phyloP scores from a whole-genome alignment of 2,113 vertebrate genomes.

The Halichoerus grypus region DNA sequence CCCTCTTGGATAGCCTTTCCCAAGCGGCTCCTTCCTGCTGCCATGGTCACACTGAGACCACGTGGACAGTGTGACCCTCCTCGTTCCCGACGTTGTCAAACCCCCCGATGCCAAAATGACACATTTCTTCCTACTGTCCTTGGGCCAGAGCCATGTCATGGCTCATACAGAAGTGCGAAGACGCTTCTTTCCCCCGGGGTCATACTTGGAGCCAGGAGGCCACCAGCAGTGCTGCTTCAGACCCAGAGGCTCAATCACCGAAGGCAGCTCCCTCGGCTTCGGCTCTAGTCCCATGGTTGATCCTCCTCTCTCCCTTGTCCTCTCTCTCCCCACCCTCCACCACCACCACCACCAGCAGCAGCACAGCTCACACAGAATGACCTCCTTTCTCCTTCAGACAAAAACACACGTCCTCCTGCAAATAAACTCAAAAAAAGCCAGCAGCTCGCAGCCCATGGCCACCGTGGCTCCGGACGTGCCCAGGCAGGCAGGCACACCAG shows the following conservation, averaged over 20 bases:
- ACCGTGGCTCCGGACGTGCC: neutral
- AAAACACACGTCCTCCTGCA: neutral
- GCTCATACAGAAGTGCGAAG: neutral
- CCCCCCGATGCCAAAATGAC: neutral
- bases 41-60: fast-evolving
- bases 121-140: neutral
- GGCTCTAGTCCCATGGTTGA: neutral
- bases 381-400: neutral
- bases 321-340: neutral
- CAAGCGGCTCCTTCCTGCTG: neutral
- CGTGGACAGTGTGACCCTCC: neutral
- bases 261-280: neutral
- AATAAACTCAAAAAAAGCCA: neutral
- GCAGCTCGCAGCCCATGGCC: neutral
- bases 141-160: neutral
- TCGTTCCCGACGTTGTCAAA: neutral
- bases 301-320: fast-evolving
- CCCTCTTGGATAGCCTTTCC: neutral
- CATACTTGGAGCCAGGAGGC: neutral
- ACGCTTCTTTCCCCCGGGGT: neutral
- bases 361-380: neutral
- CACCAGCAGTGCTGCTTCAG: neutral
- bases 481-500: neutral
- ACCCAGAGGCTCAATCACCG: neutral
- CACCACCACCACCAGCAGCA: neutral